Percentiles rank a stretch among this genome's conserved stretches.
phyloP scores from a whole-genome alignment of 2,888 invertebrate genomes.

The Parnassius apollo region DNA sequence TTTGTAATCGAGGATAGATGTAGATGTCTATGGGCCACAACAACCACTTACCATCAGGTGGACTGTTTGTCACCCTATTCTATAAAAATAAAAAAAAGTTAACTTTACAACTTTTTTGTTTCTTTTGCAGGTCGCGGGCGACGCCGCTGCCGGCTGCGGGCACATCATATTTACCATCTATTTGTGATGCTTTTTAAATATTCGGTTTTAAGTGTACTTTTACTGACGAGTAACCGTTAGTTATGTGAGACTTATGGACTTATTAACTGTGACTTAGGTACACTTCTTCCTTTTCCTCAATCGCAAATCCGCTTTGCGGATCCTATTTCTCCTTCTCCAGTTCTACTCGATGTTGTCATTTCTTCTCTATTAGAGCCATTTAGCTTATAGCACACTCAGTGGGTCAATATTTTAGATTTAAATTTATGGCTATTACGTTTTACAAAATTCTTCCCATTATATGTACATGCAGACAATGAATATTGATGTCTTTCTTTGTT shows the following conservation, averaged over 20 bases:
- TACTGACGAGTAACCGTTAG: conserved; percentile 39
- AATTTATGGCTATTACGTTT: too few relatives aligned
- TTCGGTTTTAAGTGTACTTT: conserved; percentile 40
- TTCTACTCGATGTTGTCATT: conserved; percentile 11
- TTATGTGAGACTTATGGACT: conserved; percentile 32
- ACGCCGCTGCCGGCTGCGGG: conserved; percentile 40
- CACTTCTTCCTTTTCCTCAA: conserved; percentile 23
- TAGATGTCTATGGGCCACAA: too few relatives aligned
- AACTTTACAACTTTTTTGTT: neutral
- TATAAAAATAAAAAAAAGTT: too few relatives aligned
- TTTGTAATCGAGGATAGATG: too few relatives aligned
- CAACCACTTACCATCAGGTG: too few relatives aligned
- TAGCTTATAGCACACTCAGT: conserved; percentile 16
- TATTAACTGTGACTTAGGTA: conserved; percentile 33
- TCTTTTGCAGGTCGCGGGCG: conserved; percentile 47
- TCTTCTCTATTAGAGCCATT: conserved; percentile 21
- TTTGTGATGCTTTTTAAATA: conserved; percentile 41
- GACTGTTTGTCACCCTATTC: too few relatives aligned
- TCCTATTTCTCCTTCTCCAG: conserved; percentile 18
- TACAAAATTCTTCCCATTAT: too few relatives aligned
- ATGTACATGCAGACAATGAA: too few relatives aligned
- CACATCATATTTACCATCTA: conserved; percentile 37
- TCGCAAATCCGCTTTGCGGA: conserved; percentile 9
- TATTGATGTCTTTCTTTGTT: neutral
- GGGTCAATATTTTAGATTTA: neutral